Base-by-base conservation (phyloP, 2,797 vertebrate species). In the Buceros bicornis region DNA sequence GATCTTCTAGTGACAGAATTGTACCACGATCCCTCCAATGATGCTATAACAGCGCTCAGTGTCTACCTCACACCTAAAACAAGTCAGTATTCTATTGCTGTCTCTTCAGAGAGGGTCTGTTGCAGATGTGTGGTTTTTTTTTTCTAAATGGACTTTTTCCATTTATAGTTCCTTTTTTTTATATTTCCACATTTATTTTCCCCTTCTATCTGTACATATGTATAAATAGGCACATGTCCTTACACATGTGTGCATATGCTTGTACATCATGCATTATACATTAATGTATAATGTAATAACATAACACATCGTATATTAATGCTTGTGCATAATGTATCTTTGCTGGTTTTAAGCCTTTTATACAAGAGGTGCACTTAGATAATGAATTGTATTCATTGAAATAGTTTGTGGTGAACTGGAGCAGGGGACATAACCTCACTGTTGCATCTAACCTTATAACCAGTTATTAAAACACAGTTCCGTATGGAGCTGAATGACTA, bases 11-110 rank as follows among this genome's bases (percentile, higher is more conserved):
- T 99, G 85, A 99, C 99, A 3, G 99, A 99, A 96, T 98, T 99
- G 80, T 99, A 99, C 94, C 99, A 99, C 2, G 99, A 99, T 95
- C 99, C 99, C 31, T 99, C 99, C 67, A 99, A 99, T 13, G 99
- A 99, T 65, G 99, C 99, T 84, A 99, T 99, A 96, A 99, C 99
- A 37, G 99, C 99, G 0, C 98, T 99, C 92, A 99, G 99, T 51
- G 99, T 99, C 96, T 99, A 99, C 98, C 99, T 99, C 97, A 99
- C 99, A 14, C 99, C 99, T n/a, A 99, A 99, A 98, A 99, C 99
- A 97, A 99, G 99, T 99, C 69, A 98, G 99, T 98, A 79, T 73
- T 67, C 31, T 62, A 14, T 29, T 5, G 8, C 13, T 48, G 4
- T 54, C 31, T 90, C 14, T 72, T 70, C 24, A 53, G 37, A 31